Conservation (phyloP, 2,113 vertebrate species). For the Empidonax traillii region DNA sequence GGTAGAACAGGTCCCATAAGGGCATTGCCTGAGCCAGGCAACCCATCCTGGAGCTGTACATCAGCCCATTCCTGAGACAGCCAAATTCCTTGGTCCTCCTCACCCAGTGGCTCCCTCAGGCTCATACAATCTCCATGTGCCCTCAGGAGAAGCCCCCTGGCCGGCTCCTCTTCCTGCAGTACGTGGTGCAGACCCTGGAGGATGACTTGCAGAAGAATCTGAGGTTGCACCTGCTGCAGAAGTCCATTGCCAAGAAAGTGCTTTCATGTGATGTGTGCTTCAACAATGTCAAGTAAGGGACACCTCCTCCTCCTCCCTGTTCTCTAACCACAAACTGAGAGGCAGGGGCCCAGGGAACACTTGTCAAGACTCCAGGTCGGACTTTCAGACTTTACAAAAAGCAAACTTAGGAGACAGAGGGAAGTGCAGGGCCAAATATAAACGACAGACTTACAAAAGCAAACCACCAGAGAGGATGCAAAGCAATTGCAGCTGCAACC, state of each 20-base stretch:
- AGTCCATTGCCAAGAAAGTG: conserved; percentile 81
- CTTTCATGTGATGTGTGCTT: conserved; percentile 86
- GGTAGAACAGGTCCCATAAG: not conserved
- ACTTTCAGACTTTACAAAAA: not conserved
- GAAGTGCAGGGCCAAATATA: not conserved
- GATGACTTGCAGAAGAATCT: conserved; percentile 85
- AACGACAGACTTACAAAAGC: not conserved
- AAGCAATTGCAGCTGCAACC: not conserved
- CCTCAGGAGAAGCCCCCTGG: conserved; percentile 76
- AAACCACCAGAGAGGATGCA: not conserved
- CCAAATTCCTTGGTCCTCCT: not conserved
- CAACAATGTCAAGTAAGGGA: conserved; percentile 82
- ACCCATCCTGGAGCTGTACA: not conserved
- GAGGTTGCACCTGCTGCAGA: conserved; percentile 68
- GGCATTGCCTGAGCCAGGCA: not conserved
- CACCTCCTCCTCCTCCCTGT: not conserved
- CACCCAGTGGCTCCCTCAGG: not conserved
- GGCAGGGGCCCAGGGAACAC: not conserved
- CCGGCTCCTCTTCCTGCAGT: conserved; percentile 85
- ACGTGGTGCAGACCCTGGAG: conserved; percentile 87
- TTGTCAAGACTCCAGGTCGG: not conserved
- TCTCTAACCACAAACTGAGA: not conserved
- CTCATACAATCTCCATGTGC: not conserved
- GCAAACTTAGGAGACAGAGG: not conserved
- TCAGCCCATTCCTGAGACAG: not conserved